These are phyloP conservation scores for Mesodorylaimus sp. DNA, from an alignment of 2,888 invertebrate species.

Conservation along the genomic window DNA sequence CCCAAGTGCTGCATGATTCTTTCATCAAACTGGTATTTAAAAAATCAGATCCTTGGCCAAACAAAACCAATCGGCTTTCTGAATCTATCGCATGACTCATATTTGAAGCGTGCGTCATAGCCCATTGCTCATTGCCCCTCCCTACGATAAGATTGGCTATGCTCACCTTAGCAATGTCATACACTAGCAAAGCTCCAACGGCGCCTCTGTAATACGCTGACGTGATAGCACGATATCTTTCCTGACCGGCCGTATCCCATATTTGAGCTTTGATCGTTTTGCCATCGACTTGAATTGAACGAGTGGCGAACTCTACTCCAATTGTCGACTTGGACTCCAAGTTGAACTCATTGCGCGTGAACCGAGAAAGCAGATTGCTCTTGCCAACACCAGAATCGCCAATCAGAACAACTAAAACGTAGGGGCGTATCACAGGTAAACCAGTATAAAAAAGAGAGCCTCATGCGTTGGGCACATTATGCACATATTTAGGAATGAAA, in stretches of 20 bases:
- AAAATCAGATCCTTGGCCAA: no score
- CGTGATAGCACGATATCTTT: background rate
- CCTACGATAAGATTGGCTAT: no score
- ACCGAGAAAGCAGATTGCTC: background rate
- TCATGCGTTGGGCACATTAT: no score
- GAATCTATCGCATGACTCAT: no score
- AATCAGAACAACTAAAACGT: background rate
- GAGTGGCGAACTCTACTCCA: background rate
- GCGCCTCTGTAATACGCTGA: background rate
- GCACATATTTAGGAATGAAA: no score
- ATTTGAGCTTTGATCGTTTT: background rate
- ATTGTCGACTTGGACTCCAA: background rate
- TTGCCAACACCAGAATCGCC: background rate
- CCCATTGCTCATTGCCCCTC: no score
- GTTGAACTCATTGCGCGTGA: background rate
- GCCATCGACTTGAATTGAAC: background rate
- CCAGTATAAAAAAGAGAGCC: no score
- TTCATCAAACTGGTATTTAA: no score
- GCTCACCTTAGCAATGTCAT: background rate
- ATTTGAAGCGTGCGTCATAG: no score
- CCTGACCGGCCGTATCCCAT: slow-evolving; percentile 1
- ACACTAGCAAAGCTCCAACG: background rate
- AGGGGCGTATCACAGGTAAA: no score
- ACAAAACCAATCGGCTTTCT: no score
- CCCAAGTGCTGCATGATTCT: no score